A percentile compares a stretch with the other conserved stretches of the same genome.
Evolutionary conservation across 2,113 vertebrate genomes (phyloP).

Genomic region (Psittacara wagleri): DNA sequence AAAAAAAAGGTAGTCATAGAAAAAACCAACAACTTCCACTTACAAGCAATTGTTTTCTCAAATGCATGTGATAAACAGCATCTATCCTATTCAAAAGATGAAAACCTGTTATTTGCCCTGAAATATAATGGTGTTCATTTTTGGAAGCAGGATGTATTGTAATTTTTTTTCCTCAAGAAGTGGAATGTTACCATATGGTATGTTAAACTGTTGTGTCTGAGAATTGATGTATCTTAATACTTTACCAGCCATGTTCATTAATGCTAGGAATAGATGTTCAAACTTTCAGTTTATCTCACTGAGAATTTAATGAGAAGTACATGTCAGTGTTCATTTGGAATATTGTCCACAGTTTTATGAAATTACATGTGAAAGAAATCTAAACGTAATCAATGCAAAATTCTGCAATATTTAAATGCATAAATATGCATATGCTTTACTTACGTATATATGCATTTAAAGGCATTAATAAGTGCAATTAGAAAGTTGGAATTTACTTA

Average conservation of each 20-base stretch:
- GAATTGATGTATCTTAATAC: not conserved
- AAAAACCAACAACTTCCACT: not conserved
- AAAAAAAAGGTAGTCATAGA: not conserved
- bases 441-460: not conserved
- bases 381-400: not conserved
- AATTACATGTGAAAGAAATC: not conserved
- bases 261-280: not conserved
- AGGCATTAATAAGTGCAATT: not conserved
- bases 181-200: not conserved
- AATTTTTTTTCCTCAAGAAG: not conserved
- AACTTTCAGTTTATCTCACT: not conserved
- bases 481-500: not conserved
- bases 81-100: not conserved
- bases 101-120: not conserved
- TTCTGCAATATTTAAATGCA: not conserved
- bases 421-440: not conserved
- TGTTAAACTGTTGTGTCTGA: not conserved
- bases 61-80: not conserved
- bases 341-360: not conserved
- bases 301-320: not conserved
- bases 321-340: not conserved
- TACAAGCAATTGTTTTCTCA: not conserved
- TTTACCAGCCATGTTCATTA: not conserved
- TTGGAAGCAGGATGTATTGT: not conserved
- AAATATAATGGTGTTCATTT: not conserved